phyloP scores from a whole-genome alignment of 2,888 invertebrate species.

The Autographa gamma region DNA sequence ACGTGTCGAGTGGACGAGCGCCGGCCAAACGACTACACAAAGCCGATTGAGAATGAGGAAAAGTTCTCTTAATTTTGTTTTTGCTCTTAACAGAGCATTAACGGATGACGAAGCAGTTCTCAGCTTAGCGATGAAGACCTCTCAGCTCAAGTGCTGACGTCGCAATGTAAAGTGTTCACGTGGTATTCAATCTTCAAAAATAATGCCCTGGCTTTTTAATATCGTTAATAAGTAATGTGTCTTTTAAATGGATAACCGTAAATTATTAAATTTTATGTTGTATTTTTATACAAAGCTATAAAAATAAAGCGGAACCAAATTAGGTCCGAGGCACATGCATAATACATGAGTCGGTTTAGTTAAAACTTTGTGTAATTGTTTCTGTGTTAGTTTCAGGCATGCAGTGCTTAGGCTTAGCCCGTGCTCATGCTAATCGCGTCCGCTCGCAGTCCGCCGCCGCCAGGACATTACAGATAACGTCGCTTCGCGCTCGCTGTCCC shows the following conservation, averaged over 20 bases:
- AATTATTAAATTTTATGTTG: too few species aligned
- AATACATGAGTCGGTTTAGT: neutral
- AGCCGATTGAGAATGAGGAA: neutral
- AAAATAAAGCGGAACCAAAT: neutral
- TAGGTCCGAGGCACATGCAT: neutral
- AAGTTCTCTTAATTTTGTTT: slow-evolving; percentile 12
- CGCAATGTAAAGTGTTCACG: neutral
- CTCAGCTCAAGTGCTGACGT: neutral
- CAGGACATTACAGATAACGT: slow-evolving; percentile 43
- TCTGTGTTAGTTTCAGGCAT: neutral
- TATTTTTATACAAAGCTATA: too few species aligned
- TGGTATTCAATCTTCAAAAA: neutral
- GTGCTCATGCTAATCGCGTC: slow-evolving; percentile 21
- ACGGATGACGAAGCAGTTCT: slow-evolving; percentile 13
- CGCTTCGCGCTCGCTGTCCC: slow-evolving; percentile 36
- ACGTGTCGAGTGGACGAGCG: neutral
- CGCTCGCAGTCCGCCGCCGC: slow-evolving; percentile 11
- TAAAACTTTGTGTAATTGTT: neutral
- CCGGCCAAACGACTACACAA: neutral
- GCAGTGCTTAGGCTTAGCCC: slow-evolving; percentile 11
- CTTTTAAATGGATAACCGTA: too few species aligned
- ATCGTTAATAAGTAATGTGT: too few species aligned
- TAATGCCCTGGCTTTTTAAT: neutral
- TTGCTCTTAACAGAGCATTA: neutral
- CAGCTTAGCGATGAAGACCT: slow-evolving; percentile 2